These are phyloP conservation scores for Zaprionus inermis DNA, from an alignment of 1,140 invertebrate species.

Conservation along the genomic window DNA sequence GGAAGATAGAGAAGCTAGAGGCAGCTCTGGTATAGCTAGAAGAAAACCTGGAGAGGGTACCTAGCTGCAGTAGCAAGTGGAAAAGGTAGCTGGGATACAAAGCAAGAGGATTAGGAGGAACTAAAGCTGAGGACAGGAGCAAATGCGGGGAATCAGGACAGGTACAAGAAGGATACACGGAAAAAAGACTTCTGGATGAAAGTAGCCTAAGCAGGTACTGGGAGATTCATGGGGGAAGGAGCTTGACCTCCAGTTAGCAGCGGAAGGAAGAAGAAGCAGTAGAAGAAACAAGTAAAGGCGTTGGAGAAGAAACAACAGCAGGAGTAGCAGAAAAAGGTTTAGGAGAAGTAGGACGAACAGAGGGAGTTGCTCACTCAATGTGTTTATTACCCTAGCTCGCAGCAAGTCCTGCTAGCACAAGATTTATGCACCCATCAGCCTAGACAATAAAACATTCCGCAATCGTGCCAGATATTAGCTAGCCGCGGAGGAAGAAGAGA, in stretches of 20 bases:
- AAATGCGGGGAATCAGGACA: neutral
- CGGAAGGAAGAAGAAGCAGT: no score
- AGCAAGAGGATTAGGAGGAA: neutral
- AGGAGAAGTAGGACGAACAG: neutral
- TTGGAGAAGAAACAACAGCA: no score
- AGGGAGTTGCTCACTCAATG: neutral
- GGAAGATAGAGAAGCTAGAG: no score
- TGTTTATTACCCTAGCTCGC: neutral
- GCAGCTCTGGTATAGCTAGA: no score
- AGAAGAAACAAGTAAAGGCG: no score
- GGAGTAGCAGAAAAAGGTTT: neutral
- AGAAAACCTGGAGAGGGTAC: no score
- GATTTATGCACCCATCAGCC: constrained; percentile 1
- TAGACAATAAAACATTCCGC: neutral
- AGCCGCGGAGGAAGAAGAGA: neutral
- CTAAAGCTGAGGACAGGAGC: neutral
- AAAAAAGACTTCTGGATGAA: neutral
- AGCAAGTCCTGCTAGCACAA: neutral
- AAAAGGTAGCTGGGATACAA: neutral
- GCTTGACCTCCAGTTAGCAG: neutral
- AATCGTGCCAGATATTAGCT: neutral
- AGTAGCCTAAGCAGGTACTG: neutral
- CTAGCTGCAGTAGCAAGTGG: neutral
- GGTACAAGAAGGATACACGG: no score
- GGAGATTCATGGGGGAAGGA: no score